Base-by-base conservation (phyloP, 2,888 invertebrate genomes). In the Galerucella calmariensis region DNA sequence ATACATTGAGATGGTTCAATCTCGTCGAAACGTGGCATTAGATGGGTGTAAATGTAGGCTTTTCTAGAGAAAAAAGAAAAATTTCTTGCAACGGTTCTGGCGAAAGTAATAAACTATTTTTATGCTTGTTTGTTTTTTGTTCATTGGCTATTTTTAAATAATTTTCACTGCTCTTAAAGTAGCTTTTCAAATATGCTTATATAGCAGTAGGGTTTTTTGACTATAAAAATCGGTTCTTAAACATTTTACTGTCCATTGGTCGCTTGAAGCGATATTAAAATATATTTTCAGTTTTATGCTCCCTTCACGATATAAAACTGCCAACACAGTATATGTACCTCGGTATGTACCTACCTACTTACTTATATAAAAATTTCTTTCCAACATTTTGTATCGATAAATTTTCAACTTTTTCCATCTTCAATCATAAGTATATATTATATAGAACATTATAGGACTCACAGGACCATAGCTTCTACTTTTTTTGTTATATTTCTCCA, bases 161-260 rank as follows among this genome's bases (percentile, higher is more conserved):
- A 35, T 41, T 12, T 35, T 41, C 12, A 16, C 62, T 62, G 14
- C 12, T n/a, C 14, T 41, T 35, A 62, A 62, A 62, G 44, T 62
- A n/a, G 9, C 35, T 27, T 62, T 58, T 58, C 58, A 62, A 27
- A 62, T 62, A 44, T 62, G 62, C 62, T 62, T 14, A 35, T 35
- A 27, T 10, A 62, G 62, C 62, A 62, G 24, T 16, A 35, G 24
- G 35, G 35, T 5, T n/a, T 35, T 41, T 12, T 14, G 10, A 41
- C 16, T 41, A 62, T 62, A 62, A 62, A 62, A 27, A 41, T 35
- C n/a, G 12, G 12, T 62, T 16, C 62, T 27, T 14, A 3, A 62
- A 62, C 9, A 44, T 62, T 62, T 62, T 62, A 62, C 27, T 3
- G 35, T 6, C 27, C 35, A 41, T 16, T 41, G 62, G 12, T 62